Conservation (phyloP, 2,797 vertebrate species). For the Poecilia gillii region DNA sequence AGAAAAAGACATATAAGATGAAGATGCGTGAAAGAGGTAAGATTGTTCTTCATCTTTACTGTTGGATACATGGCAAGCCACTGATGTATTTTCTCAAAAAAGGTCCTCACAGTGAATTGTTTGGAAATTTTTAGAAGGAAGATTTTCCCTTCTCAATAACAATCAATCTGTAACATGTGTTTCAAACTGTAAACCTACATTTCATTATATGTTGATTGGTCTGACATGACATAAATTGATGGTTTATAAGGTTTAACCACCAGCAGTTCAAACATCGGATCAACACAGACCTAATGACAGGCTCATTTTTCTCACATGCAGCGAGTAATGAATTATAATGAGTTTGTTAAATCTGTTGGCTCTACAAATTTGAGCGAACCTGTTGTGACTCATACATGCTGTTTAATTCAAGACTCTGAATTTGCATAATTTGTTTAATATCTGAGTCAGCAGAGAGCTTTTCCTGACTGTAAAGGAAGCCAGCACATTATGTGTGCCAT, state of each 20-base stretch:
- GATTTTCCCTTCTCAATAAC: constrained; percentile 5
- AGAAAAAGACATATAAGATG: background rate
- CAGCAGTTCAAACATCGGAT: constrained; percentile 1
- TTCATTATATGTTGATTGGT: constrained; percentile 1
- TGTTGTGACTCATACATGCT: constrained; percentile 41
- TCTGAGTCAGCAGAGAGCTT: constrained; percentile 49
- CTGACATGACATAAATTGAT: constrained; percentile 1
- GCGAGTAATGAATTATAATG: constrained; percentile 22
- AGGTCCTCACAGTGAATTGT: background rate
- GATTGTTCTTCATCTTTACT: background rate
- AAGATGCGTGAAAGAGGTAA: background rate
- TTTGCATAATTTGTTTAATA: constrained; percentile 54
- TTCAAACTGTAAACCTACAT: background rate
- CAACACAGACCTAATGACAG: constrained; percentile 11
- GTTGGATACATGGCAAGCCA: background rate
- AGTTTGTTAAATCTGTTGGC: constrained; percentile 46
- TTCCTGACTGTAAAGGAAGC: constrained; percentile 20
- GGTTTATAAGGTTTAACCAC: constrained; percentile 2
- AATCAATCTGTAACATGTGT: constrained; percentile 12
- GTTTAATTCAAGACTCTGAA: constrained; percentile 38
- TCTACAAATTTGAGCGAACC: constrained; percentile 45
- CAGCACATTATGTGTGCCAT: constrained; percentile 6
- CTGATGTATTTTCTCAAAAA: background rate
- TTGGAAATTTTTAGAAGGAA: constrained; percentile 6
- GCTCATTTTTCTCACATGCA: constrained; percentile 27